A percentile compares a stretch with the other conserved stretches of the same genome.
These are phyloP conservation scores for Falco peregrinus DNA, from an alignment of 2,797 vertebrate genomes.

Conservation along the genomic window DNA sequence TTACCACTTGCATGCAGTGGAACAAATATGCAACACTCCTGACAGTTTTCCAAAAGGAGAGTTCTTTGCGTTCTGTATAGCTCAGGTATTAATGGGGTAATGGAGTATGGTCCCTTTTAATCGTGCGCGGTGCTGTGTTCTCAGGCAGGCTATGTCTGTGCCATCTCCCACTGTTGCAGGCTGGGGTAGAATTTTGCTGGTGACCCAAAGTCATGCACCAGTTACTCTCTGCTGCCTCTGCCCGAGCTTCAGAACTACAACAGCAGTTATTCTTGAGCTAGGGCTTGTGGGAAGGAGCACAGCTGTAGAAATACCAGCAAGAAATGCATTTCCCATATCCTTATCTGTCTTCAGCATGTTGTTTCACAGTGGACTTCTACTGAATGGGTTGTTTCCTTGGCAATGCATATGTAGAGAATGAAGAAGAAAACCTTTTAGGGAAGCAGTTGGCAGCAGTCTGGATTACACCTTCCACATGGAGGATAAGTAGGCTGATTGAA, in stretches of 20 bases:
- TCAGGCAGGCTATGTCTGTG: neutral
- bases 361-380: neutral
- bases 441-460: constrained; percentile 30
- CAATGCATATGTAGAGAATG: neutral
- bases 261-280: neutral
- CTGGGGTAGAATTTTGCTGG: neutral
- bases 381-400: constrained; percentile 18
- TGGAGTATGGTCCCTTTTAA: neutral
- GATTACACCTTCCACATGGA: constrained; percentile 27
- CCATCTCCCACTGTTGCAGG: neutral
- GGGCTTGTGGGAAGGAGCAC: neutral
- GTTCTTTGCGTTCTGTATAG: neutral
- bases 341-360: constrained; percentile 38
- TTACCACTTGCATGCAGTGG: neutral
- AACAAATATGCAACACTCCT: neutral
- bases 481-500: constrained; percentile 30
- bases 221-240: neutral
- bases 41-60: neutral
- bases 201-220: neutral
- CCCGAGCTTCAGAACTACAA: neutral
- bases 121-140: neutral
- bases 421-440: constrained; percentile 15
- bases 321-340: neutral
- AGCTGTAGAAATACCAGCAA: neutral
- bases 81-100: neutral